A percentile compares a stretch with the other conserved stretches of the same genome.
These are phyloP conservation scores for Pagrus major DNA, from an alignment of 2,113 vertebrate genomes.

Conservation along the genomic window DNA sequence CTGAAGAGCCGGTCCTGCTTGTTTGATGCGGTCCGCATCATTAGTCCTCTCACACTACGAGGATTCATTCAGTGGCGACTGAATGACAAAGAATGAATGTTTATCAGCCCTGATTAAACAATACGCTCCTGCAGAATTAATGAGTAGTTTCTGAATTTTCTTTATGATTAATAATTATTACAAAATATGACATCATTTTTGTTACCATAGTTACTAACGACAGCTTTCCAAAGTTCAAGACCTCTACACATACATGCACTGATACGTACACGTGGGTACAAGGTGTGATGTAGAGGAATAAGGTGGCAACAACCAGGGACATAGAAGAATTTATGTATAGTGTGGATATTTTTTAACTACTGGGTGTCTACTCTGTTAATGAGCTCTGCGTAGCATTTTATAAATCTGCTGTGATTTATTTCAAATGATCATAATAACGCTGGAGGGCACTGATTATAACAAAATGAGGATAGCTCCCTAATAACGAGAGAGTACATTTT, in stretches of 20 bases:
- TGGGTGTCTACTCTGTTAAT: neutral
- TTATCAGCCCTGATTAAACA: slow-evolving; percentile 11
- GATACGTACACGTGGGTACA: neutral
- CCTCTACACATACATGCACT: neutral
- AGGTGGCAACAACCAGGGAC: neutral
- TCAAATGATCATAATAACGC: neutral
- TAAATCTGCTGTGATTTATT: neutral
- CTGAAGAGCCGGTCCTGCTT: neutral
- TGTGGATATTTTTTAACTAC: neutral
- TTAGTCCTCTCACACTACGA: neutral
- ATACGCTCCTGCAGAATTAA: slow-evolving; percentile 16
- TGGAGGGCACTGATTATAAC: neutral
- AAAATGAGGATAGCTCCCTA: too few species aligned
- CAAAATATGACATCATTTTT: neutral
- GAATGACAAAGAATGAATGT: slow-evolving; percentile 15
- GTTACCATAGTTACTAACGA: neutral
- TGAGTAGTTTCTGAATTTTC: neutral
- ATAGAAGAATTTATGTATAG: neutral
- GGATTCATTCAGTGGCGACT: slow-evolving; percentile 26
- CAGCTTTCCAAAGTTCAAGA: neutral
- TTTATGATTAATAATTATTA: neutral
- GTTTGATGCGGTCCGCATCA: slow-evolving; percentile 15
- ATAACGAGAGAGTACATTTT: too few species aligned
- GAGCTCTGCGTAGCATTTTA: neutral
- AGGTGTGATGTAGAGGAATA: neutral